Evolutionary conservation across 2,113 vertebrate species (phyloP).

Genomic region (Phyllostomus discolor): DNA sequence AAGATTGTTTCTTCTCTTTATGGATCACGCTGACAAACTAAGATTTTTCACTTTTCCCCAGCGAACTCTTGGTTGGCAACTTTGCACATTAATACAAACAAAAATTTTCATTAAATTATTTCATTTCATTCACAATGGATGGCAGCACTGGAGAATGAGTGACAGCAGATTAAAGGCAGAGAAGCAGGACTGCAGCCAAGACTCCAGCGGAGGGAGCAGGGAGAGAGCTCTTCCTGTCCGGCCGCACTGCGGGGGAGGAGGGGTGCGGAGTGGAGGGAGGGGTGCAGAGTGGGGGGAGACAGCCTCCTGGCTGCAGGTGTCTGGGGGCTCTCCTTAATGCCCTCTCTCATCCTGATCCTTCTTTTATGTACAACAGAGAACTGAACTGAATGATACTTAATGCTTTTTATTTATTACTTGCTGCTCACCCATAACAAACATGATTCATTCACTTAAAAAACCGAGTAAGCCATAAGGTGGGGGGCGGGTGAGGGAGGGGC

Average conservation of each 20-base stretch:
- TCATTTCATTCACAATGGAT: neutral
- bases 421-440: neutral
- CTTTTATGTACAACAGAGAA: neutral
- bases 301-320: neutral
- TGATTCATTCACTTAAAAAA: neutral
- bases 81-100: constrained; percentile 34
- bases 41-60: neutral
- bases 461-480: neutral
- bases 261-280: neutral
- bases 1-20: neutral
- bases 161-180: neutral
- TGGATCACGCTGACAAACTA: neutral
- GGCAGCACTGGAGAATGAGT: neutral
- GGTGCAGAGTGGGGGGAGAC: neutral
- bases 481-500: no score
- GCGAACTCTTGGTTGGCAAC: neutral
- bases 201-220: neutral
- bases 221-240: neutral
- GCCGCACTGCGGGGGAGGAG: neutral
- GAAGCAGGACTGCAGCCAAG: neutral
- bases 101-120: constrained; percentile 19
- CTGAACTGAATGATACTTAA: neutral
- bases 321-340: neutral
- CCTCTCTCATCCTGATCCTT: neutral
- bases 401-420: neutral